These are phyloP conservation scores for Muntiacus reevesi DNA, from an alignment of 2,113 vertebrate genomes.

Conservation along the genomic window DNA sequence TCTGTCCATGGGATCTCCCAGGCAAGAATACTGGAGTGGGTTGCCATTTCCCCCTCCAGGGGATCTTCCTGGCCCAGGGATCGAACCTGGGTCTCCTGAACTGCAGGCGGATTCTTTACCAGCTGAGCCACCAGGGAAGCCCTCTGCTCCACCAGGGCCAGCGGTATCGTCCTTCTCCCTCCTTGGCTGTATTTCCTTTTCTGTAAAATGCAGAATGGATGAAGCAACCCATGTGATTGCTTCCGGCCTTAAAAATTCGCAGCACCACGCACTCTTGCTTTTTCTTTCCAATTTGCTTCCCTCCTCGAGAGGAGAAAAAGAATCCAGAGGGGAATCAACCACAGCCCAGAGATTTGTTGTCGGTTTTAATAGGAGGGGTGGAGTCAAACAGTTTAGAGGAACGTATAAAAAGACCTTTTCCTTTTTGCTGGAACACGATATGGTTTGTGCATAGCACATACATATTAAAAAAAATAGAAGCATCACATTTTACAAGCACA, in stretches of 20 bases:
- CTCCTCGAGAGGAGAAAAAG: background rate
- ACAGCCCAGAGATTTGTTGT: background rate
- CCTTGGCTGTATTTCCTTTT: background rate
- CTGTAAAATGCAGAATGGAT: background rate
- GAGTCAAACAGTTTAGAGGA: slow-evolving; percentile 75
- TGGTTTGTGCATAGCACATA: slow-evolving; percentile 97
- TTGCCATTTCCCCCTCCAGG: background rate
- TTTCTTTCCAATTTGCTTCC: background rate
- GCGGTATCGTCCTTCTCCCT: no score
- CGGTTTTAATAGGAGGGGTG: slow-evolving; percentile 63
- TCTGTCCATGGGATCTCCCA: background rate
- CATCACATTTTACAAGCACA: slow-evolving; percentile 85
- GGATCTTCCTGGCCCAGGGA: background rate
- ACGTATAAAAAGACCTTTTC: slow-evolving; percentile 89
- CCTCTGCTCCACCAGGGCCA: background rate
- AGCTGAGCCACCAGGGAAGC: background rate
- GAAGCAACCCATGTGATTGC: background rate
- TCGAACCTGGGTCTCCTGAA: background rate
- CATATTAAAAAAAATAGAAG: slow-evolving; percentile 93
- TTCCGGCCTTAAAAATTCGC: background rate
- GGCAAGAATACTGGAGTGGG: background rate
- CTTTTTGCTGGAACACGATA: slow-evolving; percentile 88
- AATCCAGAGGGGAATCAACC: background rate
- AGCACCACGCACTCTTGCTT: background rate
- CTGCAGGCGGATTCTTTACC: background rate